phyloP scores from a whole-genome alignment of 2,888 invertebrate genomes.

The Metacarcinus magister region DNA sequence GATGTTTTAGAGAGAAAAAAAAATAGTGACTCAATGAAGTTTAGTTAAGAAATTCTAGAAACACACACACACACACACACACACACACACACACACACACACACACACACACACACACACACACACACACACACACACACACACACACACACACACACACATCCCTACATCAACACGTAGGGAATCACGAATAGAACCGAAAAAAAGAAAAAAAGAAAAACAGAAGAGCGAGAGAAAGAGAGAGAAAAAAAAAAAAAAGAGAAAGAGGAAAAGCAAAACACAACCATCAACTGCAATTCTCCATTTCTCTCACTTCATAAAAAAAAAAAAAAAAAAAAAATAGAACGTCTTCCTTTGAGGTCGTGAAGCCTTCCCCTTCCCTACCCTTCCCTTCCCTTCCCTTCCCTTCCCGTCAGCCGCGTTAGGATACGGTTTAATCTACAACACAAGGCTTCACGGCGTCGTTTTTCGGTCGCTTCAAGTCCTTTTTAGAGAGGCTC shows the following conservation, averaged over 20 bases:
- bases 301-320: too few relatives aligned
- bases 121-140: not conserved
- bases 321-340: too few relatives aligned
- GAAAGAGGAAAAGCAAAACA: not conserved
- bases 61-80: too few relatives aligned
- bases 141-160: too few relatives aligned
- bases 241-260: not conserved
- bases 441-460: constrained; percentile 18
- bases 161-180: too few relatives aligned
- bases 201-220: not conserved
- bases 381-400: too few relatives aligned
- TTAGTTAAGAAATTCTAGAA: too few relatives aligned
- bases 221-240: not conserved
- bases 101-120: too few relatives aligned
- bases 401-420: not conserved
- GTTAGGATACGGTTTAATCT: not conserved
- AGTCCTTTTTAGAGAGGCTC: not conserved
- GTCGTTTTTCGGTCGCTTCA: not conserved
- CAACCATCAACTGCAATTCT: too few relatives aligned
- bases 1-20: too few relatives aligned
- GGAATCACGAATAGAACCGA: not conserved
- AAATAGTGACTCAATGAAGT: too few relatives aligned
- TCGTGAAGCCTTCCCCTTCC: not conserved
- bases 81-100: too few relatives aligned
- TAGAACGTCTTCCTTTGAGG: not conserved